Percentiles rank a stretch among this genome's conserved stretches.
Evolutionary conservation across 2,797 vertebrate genomes (phyloP).

Genomic region (Phylloscopus collybita): DNA sequence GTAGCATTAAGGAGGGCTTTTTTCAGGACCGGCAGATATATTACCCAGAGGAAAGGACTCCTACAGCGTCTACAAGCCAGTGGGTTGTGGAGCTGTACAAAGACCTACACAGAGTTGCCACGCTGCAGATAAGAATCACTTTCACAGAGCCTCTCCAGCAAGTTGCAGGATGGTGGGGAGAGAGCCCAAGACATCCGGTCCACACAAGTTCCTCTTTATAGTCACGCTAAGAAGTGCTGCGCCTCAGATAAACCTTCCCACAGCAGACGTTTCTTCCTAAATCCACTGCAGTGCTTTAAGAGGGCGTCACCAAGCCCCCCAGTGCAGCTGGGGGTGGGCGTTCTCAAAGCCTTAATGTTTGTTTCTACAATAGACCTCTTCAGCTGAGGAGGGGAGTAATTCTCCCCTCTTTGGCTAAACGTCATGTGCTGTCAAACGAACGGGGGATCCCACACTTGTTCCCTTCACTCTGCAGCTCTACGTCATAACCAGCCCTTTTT

Average conservation of each 20-base stretch:
- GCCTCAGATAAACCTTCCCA: slow-evolving; percentile 7
- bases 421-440: not conserved
- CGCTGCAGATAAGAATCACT: slow-evolving; percentile 44
- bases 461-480: slow-evolving; percentile 9
- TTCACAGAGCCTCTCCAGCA: slow-evolving; percentile 25
- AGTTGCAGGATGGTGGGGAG: not conserved
- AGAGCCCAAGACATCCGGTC: not conserved
- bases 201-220: slow-evolving; percentile 42
- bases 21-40: not conserved
- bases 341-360: slow-evolving; percentile 31
- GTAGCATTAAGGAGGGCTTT: not conserved
- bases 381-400: not conserved
- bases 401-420: not conserved
- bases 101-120: not conserved
- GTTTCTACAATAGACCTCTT: not conserved
- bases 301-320: not conserved
- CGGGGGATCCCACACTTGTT: slow-evolving; percentile 20
- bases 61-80: not conserved
- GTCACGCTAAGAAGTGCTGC: not conserved
- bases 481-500: not conserved
- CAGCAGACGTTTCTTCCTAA: slow-evolving; percentile 6
- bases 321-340: not conserved
- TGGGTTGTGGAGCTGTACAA: not conserved
- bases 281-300: not conserved
- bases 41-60: not conserved